Evolutionary conservation across 2,888 invertebrate genomes (phyloP).

Genomic region (Erebia epiphron): DNA sequence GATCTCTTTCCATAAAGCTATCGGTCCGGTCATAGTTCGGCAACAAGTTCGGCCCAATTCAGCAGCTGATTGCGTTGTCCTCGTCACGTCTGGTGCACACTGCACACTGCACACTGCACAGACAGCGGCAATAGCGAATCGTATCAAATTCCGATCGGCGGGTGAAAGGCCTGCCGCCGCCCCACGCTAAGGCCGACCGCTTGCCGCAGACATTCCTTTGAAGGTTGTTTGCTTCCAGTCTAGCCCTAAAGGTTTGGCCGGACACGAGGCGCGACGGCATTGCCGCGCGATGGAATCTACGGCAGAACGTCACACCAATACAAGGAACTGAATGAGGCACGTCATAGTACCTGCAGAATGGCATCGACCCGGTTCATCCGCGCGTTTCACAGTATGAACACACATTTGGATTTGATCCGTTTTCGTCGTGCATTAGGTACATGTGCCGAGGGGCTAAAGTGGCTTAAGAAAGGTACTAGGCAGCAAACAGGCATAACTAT

Average conservation of each 20-base stretch:
- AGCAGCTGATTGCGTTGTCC: background rate
- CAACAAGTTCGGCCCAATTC: background rate
- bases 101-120: too few species aligned
- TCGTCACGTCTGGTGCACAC: background rate
- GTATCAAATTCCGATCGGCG: slow-evolving; percentile 21
- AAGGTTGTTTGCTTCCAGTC: slow-evolving; percentile 15
- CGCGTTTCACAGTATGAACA: too few species aligned
- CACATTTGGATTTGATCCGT: too few species aligned
- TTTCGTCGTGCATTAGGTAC: too few species aligned
- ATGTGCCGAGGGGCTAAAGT: too few species aligned
- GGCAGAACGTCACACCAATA: too few species aligned
- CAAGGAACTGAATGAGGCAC: too few species aligned
- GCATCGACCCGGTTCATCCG: too few species aligned
- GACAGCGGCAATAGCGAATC: background rate
- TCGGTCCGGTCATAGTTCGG: background rate
- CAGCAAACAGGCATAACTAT: too few species aligned
- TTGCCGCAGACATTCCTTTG: slow-evolving; percentile 31
- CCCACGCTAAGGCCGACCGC: slow-evolving; percentile 48
- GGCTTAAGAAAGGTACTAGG: too few species aligned
- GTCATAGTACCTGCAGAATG: too few species aligned
- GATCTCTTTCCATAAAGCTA: background rate
- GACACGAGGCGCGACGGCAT: background rate
- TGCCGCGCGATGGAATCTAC: background rate
- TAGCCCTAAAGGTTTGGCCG: background rate
- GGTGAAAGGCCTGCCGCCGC: slow-evolving; percentile 49